Evolutionary conservation across 2,113 vertebrate species (phyloP).

Genomic region (Monarcha castaneiventris): DNA sequence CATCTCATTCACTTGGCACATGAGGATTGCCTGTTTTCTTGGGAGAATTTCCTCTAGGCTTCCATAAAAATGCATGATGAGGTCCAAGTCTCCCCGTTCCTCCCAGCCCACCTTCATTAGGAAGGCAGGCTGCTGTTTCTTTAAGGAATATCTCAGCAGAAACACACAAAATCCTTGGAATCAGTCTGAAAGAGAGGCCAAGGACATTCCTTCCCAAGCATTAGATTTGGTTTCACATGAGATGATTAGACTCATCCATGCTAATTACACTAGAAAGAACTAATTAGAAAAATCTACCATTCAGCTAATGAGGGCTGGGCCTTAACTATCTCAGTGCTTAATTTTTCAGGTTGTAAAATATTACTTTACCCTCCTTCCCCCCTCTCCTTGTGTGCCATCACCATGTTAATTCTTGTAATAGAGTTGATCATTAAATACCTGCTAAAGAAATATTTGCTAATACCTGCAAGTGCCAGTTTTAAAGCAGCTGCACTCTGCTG

Average conservation of each 20-base stretch:
- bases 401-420: slow-evolving; percentile 56
- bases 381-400: slow-evolving; percentile 27
- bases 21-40: background rate
- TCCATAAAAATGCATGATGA: background rate
- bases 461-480: background rate
- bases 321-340: slow-evolving; percentile 85
- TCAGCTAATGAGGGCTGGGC: slow-evolving; percentile 94
- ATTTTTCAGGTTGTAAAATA: slow-evolving; percentile 80
- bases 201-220: slow-evolving; percentile 90
- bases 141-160: slow-evolving; percentile 51
- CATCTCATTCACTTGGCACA: background rate
- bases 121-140: slow-evolving; percentile 24
- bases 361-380: slow-evolving; percentile 50
- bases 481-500: background rate
- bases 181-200: slow-evolving; percentile 87
- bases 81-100: background rate
- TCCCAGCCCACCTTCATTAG: background rate
- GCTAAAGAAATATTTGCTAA: slow-evolving; percentile 43
- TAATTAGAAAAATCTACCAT: slow-evolving; percentile 97
- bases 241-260: slow-evolving; percentile 93
- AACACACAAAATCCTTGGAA: slow-evolving; percentile 68
- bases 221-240: slow-evolving; percentile 95
- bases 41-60: background rate
- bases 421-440: slow-evolving; percentile 61
- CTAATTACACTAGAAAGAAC: slow-evolving; percentile 96